Evolutionary conservation across 1,140 invertebrate species (phyloP).

Genomic region (Neodiprion pinetum): DNA sequence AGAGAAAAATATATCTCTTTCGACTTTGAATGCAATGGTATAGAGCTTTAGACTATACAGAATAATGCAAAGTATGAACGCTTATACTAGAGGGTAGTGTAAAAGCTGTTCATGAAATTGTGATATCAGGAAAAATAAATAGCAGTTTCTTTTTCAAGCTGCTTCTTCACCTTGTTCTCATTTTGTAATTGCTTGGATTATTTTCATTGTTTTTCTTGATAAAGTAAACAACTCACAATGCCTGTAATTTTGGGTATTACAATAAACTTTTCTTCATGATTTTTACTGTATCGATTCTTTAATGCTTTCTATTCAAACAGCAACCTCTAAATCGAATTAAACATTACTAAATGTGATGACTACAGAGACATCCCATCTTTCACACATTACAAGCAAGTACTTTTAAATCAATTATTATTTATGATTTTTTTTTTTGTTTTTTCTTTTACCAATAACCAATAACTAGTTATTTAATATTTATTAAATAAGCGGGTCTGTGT

Average conservation of each 20-base stretch:
- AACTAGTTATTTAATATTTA: slow-evolving; percentile 31
- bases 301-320: slow-evolving; percentile 29
- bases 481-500: slow-evolving; percentile 51
- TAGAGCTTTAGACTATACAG: too few relatives aligned
- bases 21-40: too few relatives aligned
- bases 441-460: slow-evolving; percentile 40
- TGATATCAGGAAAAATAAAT: too few relatives aligned
- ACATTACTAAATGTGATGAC: slow-evolving; percentile 29
- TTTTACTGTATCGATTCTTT: not conserved
- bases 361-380: slow-evolving; percentile 34
- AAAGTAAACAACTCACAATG: too few relatives aligned
- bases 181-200: not conserved
- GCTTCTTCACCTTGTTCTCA: not conserved
- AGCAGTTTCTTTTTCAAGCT: too few relatives aligned
- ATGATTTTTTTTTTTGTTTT: not conserved
- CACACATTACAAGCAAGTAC: slow-evolving; percentile 43
- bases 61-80: too few relatives aligned
- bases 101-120: too few relatives aligned
- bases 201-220: too few relatives aligned
- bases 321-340: slow-evolving; percentile 26
- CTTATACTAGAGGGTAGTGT: too few relatives aligned
- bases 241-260: not conserved
- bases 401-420: not conserved
- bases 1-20: too few relatives aligned
- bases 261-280: not conserved